Conservation (phyloP, 1,140 invertebrate genomes). For the Diorhabda carinulata region DNA sequence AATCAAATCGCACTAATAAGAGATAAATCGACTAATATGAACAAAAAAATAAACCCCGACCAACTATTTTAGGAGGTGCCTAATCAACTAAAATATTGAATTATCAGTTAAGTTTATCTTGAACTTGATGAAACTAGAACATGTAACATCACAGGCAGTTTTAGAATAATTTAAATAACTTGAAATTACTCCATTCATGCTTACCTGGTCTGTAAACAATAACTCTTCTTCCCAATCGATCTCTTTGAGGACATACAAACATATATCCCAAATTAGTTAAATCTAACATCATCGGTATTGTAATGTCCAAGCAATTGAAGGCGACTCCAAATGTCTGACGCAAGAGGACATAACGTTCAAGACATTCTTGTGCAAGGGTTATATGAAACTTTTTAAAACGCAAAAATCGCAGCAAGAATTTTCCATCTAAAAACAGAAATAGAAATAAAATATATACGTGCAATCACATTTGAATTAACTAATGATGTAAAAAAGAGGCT, state of each 20-base stretch:
- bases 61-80: too few species aligned
- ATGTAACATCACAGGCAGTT: too few species aligned
- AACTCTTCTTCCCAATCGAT: constrained; percentile 69
- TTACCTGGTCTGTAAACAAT: constrained; percentile 74
- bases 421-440: constrained; percentile 56
- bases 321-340: constrained; percentile 66
- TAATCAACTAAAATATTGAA: too few species aligned
- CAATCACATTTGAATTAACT: neutral
- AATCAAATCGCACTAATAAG: too few species aligned
- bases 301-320: constrained; percentile 70
- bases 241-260: constrained; percentile 74
- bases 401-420: constrained; percentile 75
- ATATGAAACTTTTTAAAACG: constrained; percentile 79
- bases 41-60: too few species aligned
- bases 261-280: constrained; percentile 70
- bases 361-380: constrained; percentile 72
- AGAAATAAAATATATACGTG: neutral
- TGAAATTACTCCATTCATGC: neutral
- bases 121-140: too few species aligned
- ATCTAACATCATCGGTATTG: constrained; percentile 65
- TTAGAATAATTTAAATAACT: too few species aligned
- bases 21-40: too few species aligned
- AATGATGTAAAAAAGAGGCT: too few species aligned
- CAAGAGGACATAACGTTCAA: constrained; percentile 78
- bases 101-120: too few species aligned